phyloP scores from a whole-genome alignment of 2,888 invertebrate species.

The Piscicola geometra region DNA sequence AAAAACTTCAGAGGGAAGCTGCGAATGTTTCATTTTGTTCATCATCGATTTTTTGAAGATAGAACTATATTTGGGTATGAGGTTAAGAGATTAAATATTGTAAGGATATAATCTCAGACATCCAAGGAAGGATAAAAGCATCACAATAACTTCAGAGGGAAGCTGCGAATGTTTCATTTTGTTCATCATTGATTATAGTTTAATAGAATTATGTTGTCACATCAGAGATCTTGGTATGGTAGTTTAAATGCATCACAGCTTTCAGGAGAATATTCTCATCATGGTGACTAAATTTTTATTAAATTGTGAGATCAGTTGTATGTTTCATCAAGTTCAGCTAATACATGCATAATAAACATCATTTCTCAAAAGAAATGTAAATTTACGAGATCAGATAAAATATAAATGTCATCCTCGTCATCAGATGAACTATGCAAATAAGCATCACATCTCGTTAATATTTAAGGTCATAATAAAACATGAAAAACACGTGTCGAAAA shows the following conservation, averaged over 20 bases:
- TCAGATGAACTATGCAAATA: conserved; percentile 33
- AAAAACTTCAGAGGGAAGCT: conserved; percentile 21
- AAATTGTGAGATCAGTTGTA: not conserved
- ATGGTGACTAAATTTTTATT: not conserved
- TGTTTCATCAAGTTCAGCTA: too few species aligned
- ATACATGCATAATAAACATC: not conserved
- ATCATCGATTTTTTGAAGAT: not conserved
- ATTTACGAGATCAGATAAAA: not conserved
- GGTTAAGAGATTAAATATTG: not conserved
- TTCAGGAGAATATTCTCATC: conserved; percentile 15
- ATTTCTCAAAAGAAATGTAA: not conserved
- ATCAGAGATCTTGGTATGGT: conserved; percentile 18
- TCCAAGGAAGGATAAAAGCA: conserved; percentile 23
- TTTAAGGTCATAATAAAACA: not conserved
- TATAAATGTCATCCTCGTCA: conserved; percentile 2
- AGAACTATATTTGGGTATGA: not conserved
- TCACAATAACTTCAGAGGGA: conserved; percentile 17
- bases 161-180: conserved; percentile 21
- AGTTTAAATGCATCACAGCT: conserved; percentile 16
- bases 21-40: conserved; percentile 18
- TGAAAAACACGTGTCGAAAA: not conserved
- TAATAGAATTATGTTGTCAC: not conserved
- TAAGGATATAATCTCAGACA: not conserved
- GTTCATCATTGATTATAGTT: not conserved
- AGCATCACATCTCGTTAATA: conserved; percentile 18